Percentiles rank a stretch among this genome's conserved stretches.
Evolutionary conservation across 2,113 vertebrate genomes (phyloP).

Genomic region (Isurus oxyrinchus): DNA sequence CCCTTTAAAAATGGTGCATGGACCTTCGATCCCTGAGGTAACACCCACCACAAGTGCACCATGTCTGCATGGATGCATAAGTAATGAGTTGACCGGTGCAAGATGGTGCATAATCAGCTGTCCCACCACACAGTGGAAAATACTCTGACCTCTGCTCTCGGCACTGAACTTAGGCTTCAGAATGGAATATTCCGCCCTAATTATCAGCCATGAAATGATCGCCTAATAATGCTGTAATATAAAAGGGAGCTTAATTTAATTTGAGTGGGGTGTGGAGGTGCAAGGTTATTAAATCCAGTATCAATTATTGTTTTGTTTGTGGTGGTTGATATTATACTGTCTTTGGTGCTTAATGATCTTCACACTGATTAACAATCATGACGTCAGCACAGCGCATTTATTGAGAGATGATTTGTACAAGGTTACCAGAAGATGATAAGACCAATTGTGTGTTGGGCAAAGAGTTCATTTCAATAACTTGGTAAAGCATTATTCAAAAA

Average conservation of each 20-base stretch:
- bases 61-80: no score
- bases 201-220: not conserved
- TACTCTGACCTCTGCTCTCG: no score
- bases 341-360: not conserved
- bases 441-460: not conserved
- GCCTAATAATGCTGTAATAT: no score
- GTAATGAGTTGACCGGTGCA: no score
- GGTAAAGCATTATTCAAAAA: not conserved
- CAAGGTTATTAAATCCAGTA: not conserved
- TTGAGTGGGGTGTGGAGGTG: not conserved
- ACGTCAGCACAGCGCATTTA: not conserved
- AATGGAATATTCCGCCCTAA: no score
- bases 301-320: not conserved
- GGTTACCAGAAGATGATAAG: not conserved
- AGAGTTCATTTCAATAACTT: not conserved
- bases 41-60: no score
- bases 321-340: not conserved
- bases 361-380: not conserved
- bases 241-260: not conserved
- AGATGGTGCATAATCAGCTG: no score
- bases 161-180: no score
- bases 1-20: no score
- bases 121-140: no score
- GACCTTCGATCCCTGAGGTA: no score
- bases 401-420: not conserved